Evolutionary conservation across 1,140 invertebrate genomes (phyloP).

Genomic region (Atopsyche davidsoni): DNA sequence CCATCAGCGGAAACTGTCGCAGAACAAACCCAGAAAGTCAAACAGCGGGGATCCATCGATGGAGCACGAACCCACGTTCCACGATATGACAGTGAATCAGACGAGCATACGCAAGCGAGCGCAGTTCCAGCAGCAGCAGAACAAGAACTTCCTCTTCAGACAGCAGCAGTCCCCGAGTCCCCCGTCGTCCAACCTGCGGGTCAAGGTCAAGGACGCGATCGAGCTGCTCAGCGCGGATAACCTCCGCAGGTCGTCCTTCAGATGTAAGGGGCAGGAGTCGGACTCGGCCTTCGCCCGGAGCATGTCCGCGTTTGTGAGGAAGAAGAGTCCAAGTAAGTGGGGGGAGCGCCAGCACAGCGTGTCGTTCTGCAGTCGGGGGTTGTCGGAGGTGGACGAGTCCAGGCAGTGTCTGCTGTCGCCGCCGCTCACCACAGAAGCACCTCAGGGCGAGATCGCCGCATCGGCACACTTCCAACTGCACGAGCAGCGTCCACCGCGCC

Average conservation of each 20-base stretch:
- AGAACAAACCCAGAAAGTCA: constrained; percentile 27
- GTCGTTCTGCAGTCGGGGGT: constrained; percentile 8
- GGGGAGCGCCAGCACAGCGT: constrained; percentile 12
- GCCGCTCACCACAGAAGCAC: background rate
- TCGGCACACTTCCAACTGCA: constrained; percentile 5
- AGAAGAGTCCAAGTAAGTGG: constrained; percentile 10
- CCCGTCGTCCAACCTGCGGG: constrained; percentile 15
- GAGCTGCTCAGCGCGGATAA: constrained; percentile 28
- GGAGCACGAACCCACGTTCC: constrained; percentile 34
- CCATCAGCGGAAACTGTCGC: constrained; percentile 7
- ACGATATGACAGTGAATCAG: constrained; percentile 3
- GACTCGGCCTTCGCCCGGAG: constrained; percentile 23
- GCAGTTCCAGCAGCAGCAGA: constrained; percentile 26
- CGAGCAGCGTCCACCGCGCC: constrained; percentile 3
- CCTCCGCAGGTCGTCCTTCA: constrained; percentile 21
- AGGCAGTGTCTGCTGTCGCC: constrained; percentile 21
- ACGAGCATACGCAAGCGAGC: constrained; percentile 24
- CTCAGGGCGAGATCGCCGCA: background rate
- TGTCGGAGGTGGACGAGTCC: constrained; percentile 14
- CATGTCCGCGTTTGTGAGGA: constrained; percentile 14
- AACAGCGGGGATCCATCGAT: constrained; percentile 23
- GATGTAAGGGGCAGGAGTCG: constrained; percentile 28
- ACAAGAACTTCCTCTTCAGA: constrained; percentile 25
- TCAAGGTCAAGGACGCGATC: constrained; percentile 25
- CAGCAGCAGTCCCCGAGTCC: constrained; percentile 24